Evolutionary conservation across 2,113 vertebrate species (phyloP), one percentile per base, ranked within the genome.

Genomic region (Aldabrachelys gigantea): DNA sequence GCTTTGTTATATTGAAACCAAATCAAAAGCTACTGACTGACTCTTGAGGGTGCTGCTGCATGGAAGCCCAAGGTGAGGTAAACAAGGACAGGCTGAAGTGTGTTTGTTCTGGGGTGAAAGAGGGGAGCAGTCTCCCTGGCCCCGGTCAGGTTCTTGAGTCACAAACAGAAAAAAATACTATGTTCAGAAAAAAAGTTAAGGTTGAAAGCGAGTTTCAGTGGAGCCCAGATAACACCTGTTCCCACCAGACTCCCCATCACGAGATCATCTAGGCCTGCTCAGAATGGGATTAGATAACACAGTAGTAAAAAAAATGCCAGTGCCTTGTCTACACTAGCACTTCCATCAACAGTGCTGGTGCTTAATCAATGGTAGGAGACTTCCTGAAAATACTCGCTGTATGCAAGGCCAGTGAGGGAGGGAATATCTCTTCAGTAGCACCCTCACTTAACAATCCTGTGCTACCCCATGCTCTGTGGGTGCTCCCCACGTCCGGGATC

Each of bases 31-130:
- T 92, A 89, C 85, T 24, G 91, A 92, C 81, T 91, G 50, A 95
- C 89, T 75, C 94, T 95, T 88, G 81, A 91, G 89, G 93, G 91
- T 89, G 83, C 41, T 90, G 89, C 92, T 94, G 84, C 75, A 84
- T 90, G 80, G 53, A 89, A 90, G 84, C 75, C 0, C 49, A 52
- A 94, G 88, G 92, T 80, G 89, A 90, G 84, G 75, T 0, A 1
- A 25, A 47, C 31, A 56, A 52, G 38, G 24, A 80, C 47, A 52
- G 31, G 2, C 19, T 54, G 89, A 91, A 78, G 75, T 69, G 52
- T 10, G 17, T 65, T 16, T 89, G 54, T 19, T 54, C 24, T 21
- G 53, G 17, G 10, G 29, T 38, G 41, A 5, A 76, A 53, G 41
- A 56, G 35, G 44, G 41, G 50, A n/a, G 22, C 54, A 4, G 19